Percentiles rank a stretch among this genome's conserved stretches.
These are phyloP conservation scores for Callosobruchus maculatus DNA, from an alignment of 2,888 invertebrate species.

Conservation along the genomic window DNA sequence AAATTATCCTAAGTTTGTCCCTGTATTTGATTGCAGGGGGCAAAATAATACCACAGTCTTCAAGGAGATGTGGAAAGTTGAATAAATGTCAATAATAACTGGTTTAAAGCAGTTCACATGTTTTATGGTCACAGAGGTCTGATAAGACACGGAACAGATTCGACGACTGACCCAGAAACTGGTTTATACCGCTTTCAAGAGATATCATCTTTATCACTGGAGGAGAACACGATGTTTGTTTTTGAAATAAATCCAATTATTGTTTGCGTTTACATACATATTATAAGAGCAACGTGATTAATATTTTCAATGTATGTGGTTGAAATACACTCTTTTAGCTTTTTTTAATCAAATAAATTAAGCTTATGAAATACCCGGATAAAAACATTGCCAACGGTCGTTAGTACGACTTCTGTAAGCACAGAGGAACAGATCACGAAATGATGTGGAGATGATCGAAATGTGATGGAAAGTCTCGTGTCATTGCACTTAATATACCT, in stretches of 20 bases:
- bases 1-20: not conserved
- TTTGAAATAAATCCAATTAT: not conserved
- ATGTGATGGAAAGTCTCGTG: too few species aligned
- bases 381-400: too few species aligned
- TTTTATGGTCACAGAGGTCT: slow-evolving; percentile 61
- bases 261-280: too few species aligned
- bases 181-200: slow-evolving; percentile 35
- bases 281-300: too few species aligned
- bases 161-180: slow-evolving; percentile 40
- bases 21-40: slow-evolving; percentile 30
- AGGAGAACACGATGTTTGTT: not conserved
- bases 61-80: slow-evolving; percentile 36
- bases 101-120: slow-evolving; percentile 56
- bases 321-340: too few species aligned
- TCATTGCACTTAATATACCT: too few species aligned
- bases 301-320: too few species aligned
- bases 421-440: too few species aligned
- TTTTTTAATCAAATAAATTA: too few species aligned
- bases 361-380: too few species aligned
- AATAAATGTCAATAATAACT: slow-evolving; percentile 47
- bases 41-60: slow-evolving; percentile 36
- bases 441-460: too few species aligned
- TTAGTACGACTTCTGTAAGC: too few species aligned
- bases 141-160: slow-evolving; percentile 38
- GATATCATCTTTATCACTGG: slow-evolving; percentile 23